phyloP scores from a whole-genome alignment of 2,113 vertebrate species.

The Heterotis niloticus region DNA sequence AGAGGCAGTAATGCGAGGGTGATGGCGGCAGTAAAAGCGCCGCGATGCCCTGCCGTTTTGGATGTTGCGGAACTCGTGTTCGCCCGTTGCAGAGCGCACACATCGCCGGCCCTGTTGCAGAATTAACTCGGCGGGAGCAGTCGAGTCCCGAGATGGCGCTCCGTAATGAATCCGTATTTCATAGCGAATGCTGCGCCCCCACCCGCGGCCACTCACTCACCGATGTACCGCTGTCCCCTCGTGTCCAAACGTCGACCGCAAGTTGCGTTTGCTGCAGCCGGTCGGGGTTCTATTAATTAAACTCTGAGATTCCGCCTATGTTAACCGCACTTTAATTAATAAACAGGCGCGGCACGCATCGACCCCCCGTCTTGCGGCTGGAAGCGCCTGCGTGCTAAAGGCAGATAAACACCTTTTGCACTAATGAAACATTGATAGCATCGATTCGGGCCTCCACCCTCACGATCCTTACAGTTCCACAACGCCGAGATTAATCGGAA shows the following conservation, averaged over 20 bases:
- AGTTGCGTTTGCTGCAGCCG: not conserved
- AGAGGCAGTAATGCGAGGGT: constrained; percentile 11
- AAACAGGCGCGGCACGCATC: constrained; percentile 74
- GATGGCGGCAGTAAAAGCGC: constrained; percentile 33
- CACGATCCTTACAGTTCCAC: constrained; percentile 50
- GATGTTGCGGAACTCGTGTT: not conserved
- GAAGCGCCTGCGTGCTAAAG: constrained; percentile 71
- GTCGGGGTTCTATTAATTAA: constrained; percentile 73
- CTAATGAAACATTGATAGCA: constrained; percentile 84
- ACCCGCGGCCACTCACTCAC: not conserved
- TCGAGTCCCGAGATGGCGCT: constrained; percentile 20
- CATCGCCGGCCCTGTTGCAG: constrained; percentile 32
- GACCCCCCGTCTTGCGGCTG: constrained; percentile 64
- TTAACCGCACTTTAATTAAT: constrained; percentile 85
- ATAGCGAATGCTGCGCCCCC: not conserved
- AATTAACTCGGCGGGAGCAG: constrained; percentile 9
- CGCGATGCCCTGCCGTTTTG: constrained; percentile 30
- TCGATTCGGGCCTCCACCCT: constrained; percentile 49
- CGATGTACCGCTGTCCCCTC: not conserved
- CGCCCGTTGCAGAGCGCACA: constrained; percentile 8
- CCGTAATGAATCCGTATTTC: constrained; percentile 34
- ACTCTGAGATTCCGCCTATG: constrained; percentile 72
- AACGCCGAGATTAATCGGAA: constrained; percentile 65
- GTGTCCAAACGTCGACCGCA: not conserved
- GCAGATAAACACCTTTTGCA: constrained; percentile 78